These are phyloP conservation scores for Conus betulinus DNA, from an alignment of 1,140 invertebrate species.

Conservation along the genomic window DNA sequence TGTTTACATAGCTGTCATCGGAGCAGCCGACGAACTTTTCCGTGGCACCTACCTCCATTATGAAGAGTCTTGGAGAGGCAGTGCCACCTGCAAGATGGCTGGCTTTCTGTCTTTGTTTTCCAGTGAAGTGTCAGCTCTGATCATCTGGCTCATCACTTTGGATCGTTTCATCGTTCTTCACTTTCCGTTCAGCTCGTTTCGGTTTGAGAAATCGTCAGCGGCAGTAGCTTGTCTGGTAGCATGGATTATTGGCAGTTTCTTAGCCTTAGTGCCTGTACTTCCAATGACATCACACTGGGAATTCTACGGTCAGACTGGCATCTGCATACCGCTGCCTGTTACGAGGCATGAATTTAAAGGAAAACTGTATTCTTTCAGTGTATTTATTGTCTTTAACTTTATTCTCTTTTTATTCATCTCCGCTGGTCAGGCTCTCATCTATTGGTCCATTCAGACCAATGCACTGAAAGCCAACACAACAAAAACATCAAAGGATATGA, in stretches of 20 bases:
- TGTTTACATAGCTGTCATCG: slow-evolving; percentile 63
- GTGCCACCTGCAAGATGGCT: slow-evolving; percentile 54
- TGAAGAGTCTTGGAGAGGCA: slow-evolving; percentile 52
- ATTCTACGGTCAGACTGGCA: slow-evolving; percentile 50
- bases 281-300: slow-evolving; percentile 35
- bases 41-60: slow-evolving; percentile 55
- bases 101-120: slow-evolving; percentile 60
- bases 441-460: slow-evolving; percentile 29
- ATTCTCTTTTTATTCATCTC: slow-evolving; percentile 45
- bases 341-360: slow-evolving; percentile 32
- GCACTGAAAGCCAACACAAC: not conserved
- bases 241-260: slow-evolving; percentile 30
- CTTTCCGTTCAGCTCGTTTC: slow-evolving; percentile 27
- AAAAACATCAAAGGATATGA: slow-evolving; percentile 18
- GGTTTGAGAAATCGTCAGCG: not conserved
- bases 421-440: slow-evolving; percentile 44
- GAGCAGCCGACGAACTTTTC: slow-evolving; percentile 53
- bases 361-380: slow-evolving; percentile 45
- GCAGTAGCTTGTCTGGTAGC: slow-evolving; percentile 25
- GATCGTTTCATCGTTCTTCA: slow-evolving; percentile 51
- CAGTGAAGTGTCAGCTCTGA: slow-evolving; percentile 62
- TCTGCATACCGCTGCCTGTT: slow-evolving; percentile 54
- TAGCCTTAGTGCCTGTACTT: slow-evolving; percentile 41
- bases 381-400: slow-evolving; percentile 55
- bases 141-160: slow-evolving; percentile 50